These are phyloP conservation scores for Drosophila oshimai DNA, from an alignment of 1,140 invertebrate genomes.

Conservation along the genomic window DNA sequence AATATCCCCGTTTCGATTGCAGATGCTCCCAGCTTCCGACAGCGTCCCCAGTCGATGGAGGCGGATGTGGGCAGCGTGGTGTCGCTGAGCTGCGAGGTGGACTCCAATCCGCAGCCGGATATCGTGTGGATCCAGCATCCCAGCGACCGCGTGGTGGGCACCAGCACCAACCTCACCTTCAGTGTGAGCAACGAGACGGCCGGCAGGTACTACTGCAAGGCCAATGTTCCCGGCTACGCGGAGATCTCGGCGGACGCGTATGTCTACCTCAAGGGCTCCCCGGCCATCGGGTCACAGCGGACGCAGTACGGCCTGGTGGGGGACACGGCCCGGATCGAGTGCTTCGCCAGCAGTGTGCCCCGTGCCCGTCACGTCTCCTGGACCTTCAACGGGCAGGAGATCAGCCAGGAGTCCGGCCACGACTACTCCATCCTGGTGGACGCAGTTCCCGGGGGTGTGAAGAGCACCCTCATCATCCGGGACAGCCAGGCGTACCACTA, in stretches of 20 bases:
- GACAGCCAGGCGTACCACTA: conserved; percentile 93
- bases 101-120: conserved; percentile 90
- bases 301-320: conserved; percentile 91
- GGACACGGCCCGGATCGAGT: conserved; percentile 92
- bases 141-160: conserved; percentile 87
- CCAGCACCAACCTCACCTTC: conserved; percentile 89
- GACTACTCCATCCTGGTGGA: conserved; percentile 88
- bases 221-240: conserved; percentile 91
- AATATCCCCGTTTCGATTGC: neutral
- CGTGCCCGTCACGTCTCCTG: conserved; percentile 92
- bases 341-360: conserved; percentile 93
- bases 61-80: conserved; percentile 87
- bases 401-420: conserved; percentile 86
- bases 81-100: conserved; percentile 90
- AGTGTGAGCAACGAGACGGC: conserved; percentile 90
- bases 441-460: conserved; percentile 86
- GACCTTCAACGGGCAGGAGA: conserved; percentile 92
- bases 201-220: conserved; percentile 94
- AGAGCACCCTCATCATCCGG: conserved; percentile 92
- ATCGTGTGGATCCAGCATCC: conserved; percentile 90
- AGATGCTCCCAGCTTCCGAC: conserved; percentile 86
- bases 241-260: conserved; percentile 92
- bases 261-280: conserved; percentile 93
- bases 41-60: conserved; percentile 87
- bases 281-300: conserved; percentile 89